phyloP scores from a whole-genome alignment of 2,888 invertebrate species.

The Xestobium rufovillosum region DNA sequence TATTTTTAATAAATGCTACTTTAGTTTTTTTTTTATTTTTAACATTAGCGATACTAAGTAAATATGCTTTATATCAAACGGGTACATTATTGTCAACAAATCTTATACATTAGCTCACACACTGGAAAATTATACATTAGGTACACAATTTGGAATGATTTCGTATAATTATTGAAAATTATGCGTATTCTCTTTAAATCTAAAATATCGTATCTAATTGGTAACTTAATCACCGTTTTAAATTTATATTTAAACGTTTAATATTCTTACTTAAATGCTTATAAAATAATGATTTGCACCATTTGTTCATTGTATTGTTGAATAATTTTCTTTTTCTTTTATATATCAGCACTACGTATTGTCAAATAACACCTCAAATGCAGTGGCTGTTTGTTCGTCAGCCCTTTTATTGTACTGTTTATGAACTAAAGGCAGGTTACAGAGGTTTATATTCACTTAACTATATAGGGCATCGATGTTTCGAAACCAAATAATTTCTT shows the following conservation, averaged over 20 bases:
- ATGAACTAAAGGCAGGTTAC: conserved; percentile 37
- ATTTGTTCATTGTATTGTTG: conserved; percentile 45
- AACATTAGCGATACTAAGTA: conserved; percentile 40
- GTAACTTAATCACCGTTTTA: conserved; percentile 40
- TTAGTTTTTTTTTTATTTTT: conserved; percentile 34
- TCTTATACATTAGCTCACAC: conserved; percentile 41
- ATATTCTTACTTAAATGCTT: conserved; percentile 40
- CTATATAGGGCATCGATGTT: conserved; percentile 30
- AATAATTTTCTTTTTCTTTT: too few species aligned
- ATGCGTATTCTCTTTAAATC: conserved; percentile 12
- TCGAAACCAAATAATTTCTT: conserved; percentile 29
- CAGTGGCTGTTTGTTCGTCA: conserved; percentile 29
- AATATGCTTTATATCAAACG: conserved; percentile 43
- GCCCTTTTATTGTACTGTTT: conserved; percentile 40
- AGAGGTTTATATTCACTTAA: conserved; percentile 16
- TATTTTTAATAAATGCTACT: conserved; percentile 42
- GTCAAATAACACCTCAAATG: conserved; percentile 43
- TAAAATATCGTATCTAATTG: conserved; percentile 17
- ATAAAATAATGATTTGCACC: conserved; percentile 44
- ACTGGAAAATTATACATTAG: conserved; percentile 41
- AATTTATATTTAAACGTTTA: conserved; percentile 24
- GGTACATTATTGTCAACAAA: conserved; percentile 46
- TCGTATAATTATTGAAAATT: conserved; percentile 18
- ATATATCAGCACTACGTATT: conserved; percentile 43
- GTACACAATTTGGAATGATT: conserved; percentile 46